These are phyloP conservation scores for Chaenogobius annularis DNA, from an alignment of 2,113 vertebrate species.

Conservation along the genomic window DNA sequence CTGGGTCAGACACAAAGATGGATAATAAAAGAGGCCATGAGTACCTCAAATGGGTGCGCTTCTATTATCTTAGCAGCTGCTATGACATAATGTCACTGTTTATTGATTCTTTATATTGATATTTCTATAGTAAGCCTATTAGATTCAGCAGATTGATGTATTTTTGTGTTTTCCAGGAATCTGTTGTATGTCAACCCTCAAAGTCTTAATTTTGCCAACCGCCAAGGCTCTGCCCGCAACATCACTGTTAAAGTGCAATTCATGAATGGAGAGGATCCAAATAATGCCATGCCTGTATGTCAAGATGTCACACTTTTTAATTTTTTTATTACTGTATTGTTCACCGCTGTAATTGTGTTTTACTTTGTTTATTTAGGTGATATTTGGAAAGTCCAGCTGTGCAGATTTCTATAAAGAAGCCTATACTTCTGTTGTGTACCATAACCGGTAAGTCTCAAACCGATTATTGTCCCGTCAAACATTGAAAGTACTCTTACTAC, in stretches of 20 bases:
- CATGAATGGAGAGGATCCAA: conserved; percentile 96
- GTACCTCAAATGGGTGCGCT: not conserved
- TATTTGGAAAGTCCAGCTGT: conserved; percentile 99
- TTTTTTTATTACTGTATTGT: not conserved
- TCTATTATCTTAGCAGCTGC: not conserved
- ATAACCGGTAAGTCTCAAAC: conserved; percentile 85
- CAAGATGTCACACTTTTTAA: not conserved
- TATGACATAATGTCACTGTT: not conserved
- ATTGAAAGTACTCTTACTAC: not conserved
- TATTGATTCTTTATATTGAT: conserved; percentile 5
- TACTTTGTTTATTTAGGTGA: conserved; percentile 81
- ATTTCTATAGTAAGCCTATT: not conserved
- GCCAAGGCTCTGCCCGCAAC: conserved; percentile 96
- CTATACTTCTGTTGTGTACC: conserved; percentile 96
- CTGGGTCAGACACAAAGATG: conserved; percentile 21
- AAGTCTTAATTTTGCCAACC: conserved; percentile 98
- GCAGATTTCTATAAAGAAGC: conserved; percentile 95
- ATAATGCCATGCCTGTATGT: conserved; percentile 94
- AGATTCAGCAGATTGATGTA: not conserved
- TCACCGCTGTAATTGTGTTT: not conserved
- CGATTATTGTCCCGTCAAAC: not conserved
- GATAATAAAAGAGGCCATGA: not conserved
- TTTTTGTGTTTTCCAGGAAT: conserved; percentile 80
- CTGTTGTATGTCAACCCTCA: conserved; percentile 95
- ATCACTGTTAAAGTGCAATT: conserved; percentile 99